Evolutionary conservation across 2,888 invertebrate species (phyloP).

Genomic region (Creontiades dilutus): DNA sequence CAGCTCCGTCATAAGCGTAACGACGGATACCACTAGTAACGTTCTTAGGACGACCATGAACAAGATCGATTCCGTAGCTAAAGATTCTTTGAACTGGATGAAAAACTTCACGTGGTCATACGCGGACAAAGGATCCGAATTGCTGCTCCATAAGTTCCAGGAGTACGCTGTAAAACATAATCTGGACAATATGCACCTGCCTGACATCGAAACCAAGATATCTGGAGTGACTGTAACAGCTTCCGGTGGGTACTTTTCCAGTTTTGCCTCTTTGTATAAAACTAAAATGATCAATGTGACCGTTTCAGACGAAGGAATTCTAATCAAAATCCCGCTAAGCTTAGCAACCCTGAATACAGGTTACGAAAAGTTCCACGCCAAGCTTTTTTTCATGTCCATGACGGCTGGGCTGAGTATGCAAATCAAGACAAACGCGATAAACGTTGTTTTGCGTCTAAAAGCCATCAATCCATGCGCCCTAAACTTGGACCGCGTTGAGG

Average conservation of each 20-base stretch:
- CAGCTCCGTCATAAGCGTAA: background rate
- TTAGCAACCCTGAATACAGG: conserved; percentile 32
- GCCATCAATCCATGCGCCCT: conserved; percentile 57
- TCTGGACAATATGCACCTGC: conserved; percentile 50
- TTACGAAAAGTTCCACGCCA: conserved; percentile 27
- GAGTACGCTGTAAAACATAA: conserved; percentile 2
- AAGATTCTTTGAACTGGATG: conserved; percentile 39
- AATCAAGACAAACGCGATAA: conserved; percentile 12
- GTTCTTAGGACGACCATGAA: conserved; percentile 3
- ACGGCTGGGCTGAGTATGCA: background rate
- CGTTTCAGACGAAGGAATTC: conserved; percentile 41
- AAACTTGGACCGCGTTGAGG: conserved; percentile 43
- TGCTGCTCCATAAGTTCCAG: background rate
- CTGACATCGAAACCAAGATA: conserved; percentile 50
- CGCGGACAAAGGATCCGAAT: conserved; percentile 50
- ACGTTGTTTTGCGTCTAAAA: conserved; percentile 18
- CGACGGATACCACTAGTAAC: background rate
- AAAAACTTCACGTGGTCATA: conserved; percentile 10
- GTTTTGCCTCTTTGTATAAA: conserved; percentile 47
- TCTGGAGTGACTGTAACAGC: conserved; percentile 26
- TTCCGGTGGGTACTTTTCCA: conserved; percentile 48
- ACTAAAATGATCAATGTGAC: background rate
- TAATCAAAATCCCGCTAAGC: conserved; percentile 32
- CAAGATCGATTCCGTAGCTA: conserved; percentile 15
- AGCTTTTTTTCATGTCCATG: conserved; percentile 49